Conservation (phyloP, 2,797 vertebrate genomes). For the Pangasius djambal region DNA sequence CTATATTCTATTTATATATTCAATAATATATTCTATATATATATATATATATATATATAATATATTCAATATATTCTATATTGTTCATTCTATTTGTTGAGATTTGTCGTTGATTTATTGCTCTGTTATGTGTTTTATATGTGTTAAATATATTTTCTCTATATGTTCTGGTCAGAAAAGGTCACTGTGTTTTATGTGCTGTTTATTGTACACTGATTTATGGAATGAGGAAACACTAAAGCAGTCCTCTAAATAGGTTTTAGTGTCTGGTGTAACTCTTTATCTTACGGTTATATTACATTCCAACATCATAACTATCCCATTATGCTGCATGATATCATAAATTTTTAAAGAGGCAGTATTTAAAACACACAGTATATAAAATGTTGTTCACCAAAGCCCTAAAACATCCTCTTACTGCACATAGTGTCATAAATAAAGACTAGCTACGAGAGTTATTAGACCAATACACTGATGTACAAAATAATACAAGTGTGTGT, state of each 20-base stretch:
- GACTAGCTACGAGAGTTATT: too few species aligned
- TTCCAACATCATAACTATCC: neutral
- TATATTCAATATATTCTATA: too few species aligned
- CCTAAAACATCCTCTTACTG: neutral
- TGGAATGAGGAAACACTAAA: neutral
- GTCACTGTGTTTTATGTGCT: neutral
- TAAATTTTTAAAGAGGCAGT: neutral
- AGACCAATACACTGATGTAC: neutral
- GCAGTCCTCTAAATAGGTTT: neutral
- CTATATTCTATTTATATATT: too few species aligned
- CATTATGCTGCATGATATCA: neutral
- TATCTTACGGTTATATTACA: neutral
- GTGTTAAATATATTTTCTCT: neutral
- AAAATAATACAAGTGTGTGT: neutral
- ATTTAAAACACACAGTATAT: neutral
- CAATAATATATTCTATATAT: too few species aligned
- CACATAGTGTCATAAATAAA: neutral
- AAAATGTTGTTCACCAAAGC: neutral
- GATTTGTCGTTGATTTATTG: neutral
- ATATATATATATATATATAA: too few species aligned
- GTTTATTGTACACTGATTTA: neutral
- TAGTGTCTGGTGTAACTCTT: neutral
- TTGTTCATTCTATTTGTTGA: neutral
- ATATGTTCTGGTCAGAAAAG: neutral
- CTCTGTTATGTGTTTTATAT: neutral